Evolutionary conservation across 2,888 invertebrate species (phyloP).

Genomic region (Anthrax anthrax): DNA sequence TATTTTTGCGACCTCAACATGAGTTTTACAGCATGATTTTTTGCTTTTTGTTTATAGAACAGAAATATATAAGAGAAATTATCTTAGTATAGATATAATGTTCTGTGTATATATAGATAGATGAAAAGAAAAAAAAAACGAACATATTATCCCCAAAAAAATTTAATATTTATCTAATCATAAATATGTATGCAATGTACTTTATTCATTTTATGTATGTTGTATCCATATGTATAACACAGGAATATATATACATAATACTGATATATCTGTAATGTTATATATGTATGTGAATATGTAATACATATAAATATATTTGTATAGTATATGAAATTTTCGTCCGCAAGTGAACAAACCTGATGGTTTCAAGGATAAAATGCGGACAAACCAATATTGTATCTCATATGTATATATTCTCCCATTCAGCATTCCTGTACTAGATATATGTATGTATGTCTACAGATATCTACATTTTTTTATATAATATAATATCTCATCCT

Average conservation of each 20-base stretch:
- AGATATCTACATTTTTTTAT: not conserved
- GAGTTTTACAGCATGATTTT: not conserved
- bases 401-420: too few relatives aligned
- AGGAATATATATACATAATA: too few relatives aligned
- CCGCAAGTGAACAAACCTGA: conserved; percentile 7
- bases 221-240: not conserved
- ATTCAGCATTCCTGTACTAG: too few relatives aligned
- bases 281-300: conserved; percentile 1
- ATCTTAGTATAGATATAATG: too few relatives aligned
- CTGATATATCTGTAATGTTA: too few relatives aligned
- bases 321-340: not conserved
- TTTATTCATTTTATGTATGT: conserved; percentile 1
- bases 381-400: conserved; percentile 6
- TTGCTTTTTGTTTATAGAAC: not conserved
- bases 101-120: too few relatives aligned
- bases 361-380: conserved; percentile 8
- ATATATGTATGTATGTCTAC: not conserved
- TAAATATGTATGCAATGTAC: conserved; percentile 15
- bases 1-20: not conserved
- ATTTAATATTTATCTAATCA: conserved; percentile 16
- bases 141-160: conserved; percentile 6
- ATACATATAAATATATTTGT: not conserved
- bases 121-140: not conserved
- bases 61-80: not conserved
- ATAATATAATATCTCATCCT: not conserved